phyloP scores from a whole-genome alignment of 2,888 invertebrate species.

The Ischnus inquisitorius region DNA sequence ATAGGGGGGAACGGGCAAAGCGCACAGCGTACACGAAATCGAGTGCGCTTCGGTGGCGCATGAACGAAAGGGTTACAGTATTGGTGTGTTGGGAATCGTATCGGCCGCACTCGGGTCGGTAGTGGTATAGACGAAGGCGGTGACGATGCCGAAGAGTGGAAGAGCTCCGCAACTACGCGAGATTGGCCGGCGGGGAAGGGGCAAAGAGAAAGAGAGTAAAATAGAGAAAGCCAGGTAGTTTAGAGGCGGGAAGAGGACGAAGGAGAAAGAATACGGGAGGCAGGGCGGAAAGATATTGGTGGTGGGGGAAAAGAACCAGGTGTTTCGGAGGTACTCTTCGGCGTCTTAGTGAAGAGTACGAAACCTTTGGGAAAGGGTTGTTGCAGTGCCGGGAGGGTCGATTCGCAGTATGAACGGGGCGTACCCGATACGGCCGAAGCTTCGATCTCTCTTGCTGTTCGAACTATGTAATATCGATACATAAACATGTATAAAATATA shows the following conservation, averaged over 20 bases:
- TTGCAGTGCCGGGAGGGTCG: slow-evolving; percentile 31
- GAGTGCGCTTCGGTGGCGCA: slow-evolving; percentile 20
- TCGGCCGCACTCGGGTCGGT: background rate
- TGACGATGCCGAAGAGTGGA: slow-evolving; percentile 80
- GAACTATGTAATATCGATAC: background rate
- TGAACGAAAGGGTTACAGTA: slow-evolving; percentile 31
- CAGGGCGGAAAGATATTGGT: slow-evolving; percentile 23
- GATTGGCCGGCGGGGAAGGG: slow-evolving; percentile 56
- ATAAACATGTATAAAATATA: background rate
- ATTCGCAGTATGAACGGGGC: slow-evolving; percentile 4
- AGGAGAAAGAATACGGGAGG: slow-evolving; percentile 35
- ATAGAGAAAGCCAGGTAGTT: slow-evolving; percentile 54
- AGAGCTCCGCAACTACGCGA: slow-evolving; percentile 59
- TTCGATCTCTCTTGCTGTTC: background rate
- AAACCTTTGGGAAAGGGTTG: slow-evolving; percentile 62
- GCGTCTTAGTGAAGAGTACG: slow-evolving; percentile 52
- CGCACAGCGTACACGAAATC: background rate
- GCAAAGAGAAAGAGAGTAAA: slow-evolving; percentile 67
- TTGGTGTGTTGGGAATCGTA: slow-evolving; percentile 28
- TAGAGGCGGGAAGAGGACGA: slow-evolving; percentile 25
- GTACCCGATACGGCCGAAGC: slow-evolving; percentile 1
- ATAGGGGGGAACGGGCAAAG: background rate
- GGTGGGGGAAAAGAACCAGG: slow-evolving; percentile 55
- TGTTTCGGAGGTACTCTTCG: slow-evolving; percentile 56
- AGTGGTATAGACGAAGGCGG: slow-evolving; percentile 75